Percentiles rank a stretch among this genome's conserved stretches.
Conservation (phyloP, 2,113 vertebrate genomes). For the Glareola pratincola region DNA sequence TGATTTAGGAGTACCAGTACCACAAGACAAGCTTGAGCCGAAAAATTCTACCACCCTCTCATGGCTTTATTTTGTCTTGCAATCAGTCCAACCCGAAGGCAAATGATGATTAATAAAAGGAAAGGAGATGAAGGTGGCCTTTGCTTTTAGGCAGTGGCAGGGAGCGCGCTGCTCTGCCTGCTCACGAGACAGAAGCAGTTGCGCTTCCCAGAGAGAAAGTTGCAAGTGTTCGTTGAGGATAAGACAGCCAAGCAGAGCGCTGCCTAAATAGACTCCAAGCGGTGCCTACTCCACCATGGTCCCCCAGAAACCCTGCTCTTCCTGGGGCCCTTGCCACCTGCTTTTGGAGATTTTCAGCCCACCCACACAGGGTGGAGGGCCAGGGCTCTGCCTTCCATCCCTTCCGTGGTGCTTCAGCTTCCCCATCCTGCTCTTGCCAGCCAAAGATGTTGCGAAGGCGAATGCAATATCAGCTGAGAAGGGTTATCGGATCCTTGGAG, state of each 20-base stretch:
- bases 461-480: neutral
- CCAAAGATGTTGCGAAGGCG: neutral
- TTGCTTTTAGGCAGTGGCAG: slow-evolving; percentile 57
- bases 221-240: neutral
- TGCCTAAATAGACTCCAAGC: neutral
- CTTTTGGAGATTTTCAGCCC: too few species aligned
- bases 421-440: neutral
- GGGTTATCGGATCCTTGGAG: neutral
- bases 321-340: fast-evolving
- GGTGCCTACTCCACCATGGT: neutral
- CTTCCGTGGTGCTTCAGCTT: neutral
- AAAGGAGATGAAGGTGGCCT: slow-evolving; percentile 31
- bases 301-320: too few species aligned
- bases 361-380: neutral
- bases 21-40: neutral
- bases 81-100: slow-evolving; percentile 16
- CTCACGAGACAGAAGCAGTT: neutral
- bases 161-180: slow-evolving; percentile 1
- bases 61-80: slow-evolving; percentile 21
- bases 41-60: slow-evolving; percentile 20
- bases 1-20: neutral
- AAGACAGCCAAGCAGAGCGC: neutral
- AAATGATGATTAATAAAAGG: slow-evolving; percentile 49
- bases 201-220: neutral
- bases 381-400: neutral